Conservation (phyloP, 2,797 vertebrate species). For the Oreochromis grahami region DNA sequence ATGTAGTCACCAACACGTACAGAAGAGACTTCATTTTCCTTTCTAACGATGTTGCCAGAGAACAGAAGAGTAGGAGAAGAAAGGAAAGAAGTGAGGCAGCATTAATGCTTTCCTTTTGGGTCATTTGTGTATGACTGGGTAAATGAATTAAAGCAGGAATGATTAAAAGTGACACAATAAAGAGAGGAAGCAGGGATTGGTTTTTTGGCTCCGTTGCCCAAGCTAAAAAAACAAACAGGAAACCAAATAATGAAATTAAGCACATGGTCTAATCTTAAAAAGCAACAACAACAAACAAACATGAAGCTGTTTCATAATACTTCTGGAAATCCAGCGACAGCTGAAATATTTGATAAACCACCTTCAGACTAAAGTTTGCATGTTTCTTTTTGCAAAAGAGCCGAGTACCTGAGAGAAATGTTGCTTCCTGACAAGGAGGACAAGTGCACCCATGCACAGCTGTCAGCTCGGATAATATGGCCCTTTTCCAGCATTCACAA, state of each 20-base stretch:
- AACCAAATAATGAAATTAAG: slow-evolving; percentile 19
- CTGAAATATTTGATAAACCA: neutral
- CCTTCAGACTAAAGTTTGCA: neutral
- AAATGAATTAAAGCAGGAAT: slow-evolving; percentile 41
- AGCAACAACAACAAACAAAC: neutral
- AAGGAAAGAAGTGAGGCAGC: neutral
- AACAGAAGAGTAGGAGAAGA: neutral
- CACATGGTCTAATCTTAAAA: neutral
- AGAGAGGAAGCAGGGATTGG: slow-evolving; percentile 20
- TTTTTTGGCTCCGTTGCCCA: slow-evolving; percentile 21
- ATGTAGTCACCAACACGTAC: neutral
- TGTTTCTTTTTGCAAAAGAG: neutral
- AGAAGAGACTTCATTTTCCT: neutral
- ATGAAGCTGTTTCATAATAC: neutral
- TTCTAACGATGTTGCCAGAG: neutral
- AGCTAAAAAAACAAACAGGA: neutral
- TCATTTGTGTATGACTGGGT: slow-evolving; percentile 1
- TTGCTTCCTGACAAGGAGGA: neutral
- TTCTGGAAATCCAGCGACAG: neutral
- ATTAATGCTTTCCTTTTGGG: slow-evolving; percentile 11
- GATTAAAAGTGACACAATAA: slow-evolving; percentile 47
- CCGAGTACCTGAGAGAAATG: neutral
- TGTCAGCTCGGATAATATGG: slow-evolving; percentile 30
- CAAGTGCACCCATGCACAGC: neutral
- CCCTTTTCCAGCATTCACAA: slow-evolving; percentile 23